A percentile compares a stretch with the other conserved stretches of the same genome.
phyloP scores from a whole-genome alignment of 2,888 invertebrate genomes.

The Leptopilina drosophilae region DNA sequence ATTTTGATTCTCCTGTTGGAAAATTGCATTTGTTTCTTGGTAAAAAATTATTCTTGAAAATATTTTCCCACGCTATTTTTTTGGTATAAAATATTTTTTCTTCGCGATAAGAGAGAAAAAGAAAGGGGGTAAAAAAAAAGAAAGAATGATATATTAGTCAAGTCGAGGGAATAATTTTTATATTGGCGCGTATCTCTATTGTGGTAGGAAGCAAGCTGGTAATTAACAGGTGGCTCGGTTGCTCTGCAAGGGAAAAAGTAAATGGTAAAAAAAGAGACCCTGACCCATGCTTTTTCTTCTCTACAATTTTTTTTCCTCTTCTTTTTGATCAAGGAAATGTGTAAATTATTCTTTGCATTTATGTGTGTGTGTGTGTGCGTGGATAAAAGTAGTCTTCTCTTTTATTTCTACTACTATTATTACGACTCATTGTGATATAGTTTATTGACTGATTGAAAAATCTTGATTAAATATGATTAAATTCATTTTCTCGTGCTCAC shows the following conservation, averaged over 20 bases:
- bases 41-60: too few relatives aligned
- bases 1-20: too few relatives aligned
- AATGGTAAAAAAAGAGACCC: neutral
- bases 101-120: too few relatives aligned
- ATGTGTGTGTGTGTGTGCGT: too few relatives aligned
- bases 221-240: constrained; percentile 37
- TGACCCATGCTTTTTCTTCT: constrained; percentile 1
- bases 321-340: neutral
- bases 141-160: neutral
- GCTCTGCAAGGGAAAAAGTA: neutral
- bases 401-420: too few relatives aligned
- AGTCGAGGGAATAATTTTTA: constrained; percentile 8
- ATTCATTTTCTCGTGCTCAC: too few relatives aligned
- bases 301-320: too few relatives aligned
- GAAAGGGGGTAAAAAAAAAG: neutral
- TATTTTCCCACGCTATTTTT: too few relatives aligned
- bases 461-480: neutral
- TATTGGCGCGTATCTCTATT: constrained; percentile 3
- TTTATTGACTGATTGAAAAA: neutral
- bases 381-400: neutral
- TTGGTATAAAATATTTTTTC: too few relatives aligned
- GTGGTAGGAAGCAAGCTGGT: constrained; percentile 1
- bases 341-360: neutral
- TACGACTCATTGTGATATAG: neutral
- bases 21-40: too few relatives aligned